Base-by-base conservation (phyloP, 2,113 vertebrate species). In the Chitala chitala region DNA sequence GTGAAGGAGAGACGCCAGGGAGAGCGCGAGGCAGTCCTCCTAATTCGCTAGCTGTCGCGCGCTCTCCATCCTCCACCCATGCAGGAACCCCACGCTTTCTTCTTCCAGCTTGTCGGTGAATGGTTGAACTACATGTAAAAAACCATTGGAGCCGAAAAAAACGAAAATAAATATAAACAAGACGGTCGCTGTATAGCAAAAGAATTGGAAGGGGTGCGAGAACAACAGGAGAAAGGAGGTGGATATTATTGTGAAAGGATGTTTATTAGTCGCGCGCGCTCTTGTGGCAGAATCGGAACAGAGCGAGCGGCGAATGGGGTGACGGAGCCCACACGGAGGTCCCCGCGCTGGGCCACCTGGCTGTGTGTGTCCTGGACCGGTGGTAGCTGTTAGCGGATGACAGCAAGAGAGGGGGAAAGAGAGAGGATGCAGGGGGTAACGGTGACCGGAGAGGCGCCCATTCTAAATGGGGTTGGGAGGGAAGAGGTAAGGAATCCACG, bases 361-460 rank as follows among this genome's bases (percentile, higher is more conserved):
- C 66, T 54, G 78, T 79, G 70, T 78, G 69, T 65, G 76, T 63
- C 66, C 68, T 44, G 78, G 73, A 77, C 63, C 69, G 71, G 63
- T 76, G 73, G 72, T 48, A 71, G 59, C 54, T 71, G 59, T n/a
- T 65, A 63, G 76, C 71, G 53, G 70, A 76, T 72, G 76, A 68
- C 70, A 78, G 59, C 75, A 36, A 64, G 71, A 65, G 12, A 73
- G 75, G 72, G 46, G 56, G 53, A 5, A 50, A 29, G 72, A 40
- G 13, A 71, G 72, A 81, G 71, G 44, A 84, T 84, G 82, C 82
- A 82, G 74, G 82, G 82, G 80, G 79, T 82, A 76, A 80, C 82
- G 48, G 80, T 84, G 79, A 84, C 80, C 65, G 80, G 80, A 79
- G 80, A 84, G 73, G 74, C 80, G 44, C 82, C 82, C 74, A 84